phyloP scores from a whole-genome alignment of 2,113 vertebrate genomes.

The Limnothrissa miodon region DNA sequence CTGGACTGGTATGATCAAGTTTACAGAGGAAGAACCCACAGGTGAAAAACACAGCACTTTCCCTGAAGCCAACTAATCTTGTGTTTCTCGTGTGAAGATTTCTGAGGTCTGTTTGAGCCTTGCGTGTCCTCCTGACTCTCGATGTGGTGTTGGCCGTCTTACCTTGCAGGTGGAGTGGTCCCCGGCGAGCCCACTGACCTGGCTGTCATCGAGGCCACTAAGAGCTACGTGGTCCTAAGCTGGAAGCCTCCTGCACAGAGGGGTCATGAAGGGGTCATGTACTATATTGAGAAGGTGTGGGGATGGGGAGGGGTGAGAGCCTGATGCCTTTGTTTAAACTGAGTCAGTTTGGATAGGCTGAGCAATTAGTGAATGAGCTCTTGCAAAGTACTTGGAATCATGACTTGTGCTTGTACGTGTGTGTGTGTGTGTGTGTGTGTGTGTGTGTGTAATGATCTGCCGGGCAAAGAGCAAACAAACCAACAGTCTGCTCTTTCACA shows the following conservation, averaged over 20 bases:
- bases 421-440: conserved; percentile 5
- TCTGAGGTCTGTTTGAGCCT: background rate
- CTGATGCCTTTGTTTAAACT: no score
- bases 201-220: conserved; percentile 92
- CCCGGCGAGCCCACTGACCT: conserved; percentile 88
- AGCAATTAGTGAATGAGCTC: background rate
- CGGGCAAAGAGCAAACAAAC: background rate
- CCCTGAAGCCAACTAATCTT: background rate
- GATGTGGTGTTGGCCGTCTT: conserved; percentile 5
- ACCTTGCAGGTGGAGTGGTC: conserved; percentile 83
- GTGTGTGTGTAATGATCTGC: background rate
- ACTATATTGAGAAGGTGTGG: conserved; percentile 95
- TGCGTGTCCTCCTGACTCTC: background rate
- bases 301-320: no score
- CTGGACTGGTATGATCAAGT: conserved; percentile 98
- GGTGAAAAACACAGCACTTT: conserved; percentile 63
- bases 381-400: background rate
- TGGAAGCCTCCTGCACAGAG: conserved; percentile 94
- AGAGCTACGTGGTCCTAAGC: conserved; percentile 96
- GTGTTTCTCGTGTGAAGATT: background rate
- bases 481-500: conserved; percentile 51
- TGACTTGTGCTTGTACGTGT: background rate
- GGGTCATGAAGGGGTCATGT: conserved; percentile 97
- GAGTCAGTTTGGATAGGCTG: no score
- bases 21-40: conserved; percentile 93